Evolutionary conservation across 2,113 vertebrate species (phyloP).

Genomic region (Prochilodus magdalenae): DNA sequence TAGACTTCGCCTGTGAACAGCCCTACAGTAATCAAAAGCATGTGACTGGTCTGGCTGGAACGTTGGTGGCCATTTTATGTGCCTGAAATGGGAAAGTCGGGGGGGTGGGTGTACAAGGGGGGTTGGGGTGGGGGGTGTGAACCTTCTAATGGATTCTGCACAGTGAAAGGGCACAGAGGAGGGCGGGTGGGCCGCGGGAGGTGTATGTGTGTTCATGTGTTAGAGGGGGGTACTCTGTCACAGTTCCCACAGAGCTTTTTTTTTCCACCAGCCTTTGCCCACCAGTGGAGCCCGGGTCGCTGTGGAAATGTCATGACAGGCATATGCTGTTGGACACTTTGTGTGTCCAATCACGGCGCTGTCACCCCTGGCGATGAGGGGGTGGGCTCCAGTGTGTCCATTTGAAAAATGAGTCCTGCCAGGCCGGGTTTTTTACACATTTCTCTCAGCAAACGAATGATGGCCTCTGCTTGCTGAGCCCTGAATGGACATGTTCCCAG

Average conservation of each 20-base stretch:
- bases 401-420: slow-evolving; percentile 51
- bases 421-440: slow-evolving; percentile 35
- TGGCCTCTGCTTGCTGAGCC: slow-evolving; percentile 2
- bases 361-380: slow-evolving; percentile 51
- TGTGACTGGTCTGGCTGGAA: slow-evolving; percentile 49
- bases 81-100: slow-evolving; percentile 47
- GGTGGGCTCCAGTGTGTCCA: slow-evolving; percentile 24
- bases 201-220: slow-evolving; percentile 43
- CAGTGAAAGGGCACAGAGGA: slow-evolving; percentile 19
- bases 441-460: slow-evolving; percentile 29
- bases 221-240: slow-evolving; percentile 36
- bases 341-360: slow-evolving; percentile 44
- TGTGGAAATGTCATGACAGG: slow-evolving; percentile 57
- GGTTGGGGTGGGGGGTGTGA: slow-evolving; percentile 27
- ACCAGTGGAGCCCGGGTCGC: slow-evolving; percentile 79
- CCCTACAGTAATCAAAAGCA: slow-evolving; percentile 56
- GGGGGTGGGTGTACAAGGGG: slow-evolving; percentile 9
- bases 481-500: slow-evolving; percentile 17
- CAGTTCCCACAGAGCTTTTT: slow-evolving; percentile 48
- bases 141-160: slow-evolving; percentile 51
- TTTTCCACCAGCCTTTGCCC: slow-evolving; percentile 51
- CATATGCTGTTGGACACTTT: slow-evolving; percentile 59
- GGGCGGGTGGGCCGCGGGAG: neutral
- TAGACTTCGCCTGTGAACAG: slow-evolving; percentile 52
- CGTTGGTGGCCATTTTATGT: slow-evolving; percentile 57